Evolutionary conservation across 2,113 vertebrate species (phyloP).

Genomic region (Bos indicus): DNA sequence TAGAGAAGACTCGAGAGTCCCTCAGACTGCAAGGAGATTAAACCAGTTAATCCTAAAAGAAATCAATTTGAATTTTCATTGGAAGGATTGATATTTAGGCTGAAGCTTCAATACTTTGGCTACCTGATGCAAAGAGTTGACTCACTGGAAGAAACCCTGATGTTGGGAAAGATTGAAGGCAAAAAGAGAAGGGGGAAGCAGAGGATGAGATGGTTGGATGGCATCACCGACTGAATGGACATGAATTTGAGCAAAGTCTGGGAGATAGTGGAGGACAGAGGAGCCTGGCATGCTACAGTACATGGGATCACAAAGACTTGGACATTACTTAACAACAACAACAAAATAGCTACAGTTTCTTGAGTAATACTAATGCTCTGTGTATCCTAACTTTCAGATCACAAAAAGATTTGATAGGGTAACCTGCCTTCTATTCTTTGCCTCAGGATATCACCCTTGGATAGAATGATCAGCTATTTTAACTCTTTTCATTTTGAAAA

Average conservation of each 20-base stretch:
- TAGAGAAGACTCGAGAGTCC: not conserved
- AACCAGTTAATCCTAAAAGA: not conserved
- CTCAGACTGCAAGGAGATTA: not conserved
- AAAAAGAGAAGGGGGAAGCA: not conserved
- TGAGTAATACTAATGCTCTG: not conserved
- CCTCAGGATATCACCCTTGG: not conserved
- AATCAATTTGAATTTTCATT: not conserved
- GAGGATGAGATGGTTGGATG: not conserved
- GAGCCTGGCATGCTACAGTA: not conserved
- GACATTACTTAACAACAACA: not conserved
- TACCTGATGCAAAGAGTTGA: not conserved
- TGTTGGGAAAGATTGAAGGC: not conserved
- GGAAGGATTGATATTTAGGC: not conserved
- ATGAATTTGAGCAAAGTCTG: not conserved
- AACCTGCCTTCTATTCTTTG: not conserved
- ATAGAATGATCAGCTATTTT: not conserved
- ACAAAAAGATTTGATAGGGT: not conserved
- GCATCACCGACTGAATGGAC: not conserved
- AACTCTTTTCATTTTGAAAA: not conserved
- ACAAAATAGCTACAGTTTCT: not conserved
- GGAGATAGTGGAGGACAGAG: not conserved
- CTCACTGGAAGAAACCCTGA: not conserved
- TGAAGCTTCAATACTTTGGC: not conserved
- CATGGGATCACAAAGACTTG: not conserved
- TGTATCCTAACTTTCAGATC: not conserved